Evolutionary conservation across 92 coral and sea anemone species (phyloP), one percentile per base, ranked within the genome.

Genomic region (Phenganax marumi): DNA sequence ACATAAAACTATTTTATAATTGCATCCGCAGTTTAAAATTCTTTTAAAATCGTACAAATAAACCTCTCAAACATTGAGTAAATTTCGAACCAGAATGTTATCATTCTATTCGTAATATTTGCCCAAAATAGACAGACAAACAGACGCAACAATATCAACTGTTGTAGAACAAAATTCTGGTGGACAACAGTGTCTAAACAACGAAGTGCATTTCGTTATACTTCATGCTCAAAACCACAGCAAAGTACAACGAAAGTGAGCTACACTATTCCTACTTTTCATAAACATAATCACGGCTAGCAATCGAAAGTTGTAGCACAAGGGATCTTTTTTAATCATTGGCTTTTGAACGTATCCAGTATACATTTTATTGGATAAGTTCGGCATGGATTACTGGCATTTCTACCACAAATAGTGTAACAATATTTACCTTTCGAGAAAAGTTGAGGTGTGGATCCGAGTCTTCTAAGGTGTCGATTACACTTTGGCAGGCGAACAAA

Each of bases 281-380:
- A 23, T 66, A 2, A 25, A 25, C 50, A 10, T 33, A 7, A 33
- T 8, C 43, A 17, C 16, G 14, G 72, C 11, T 33, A 11, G 26
- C 23, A 3, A 14, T 66, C 68, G 7, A 21, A 7, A 24, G 12
- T 66, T 25, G 43, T 25, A 62, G 3, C 25, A 62, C 49, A 8
- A 66, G 26, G 26, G 6, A 49, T 49, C 49, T 22, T 66, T 6
- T 66, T 6, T 66, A 24, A 24, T 25, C 49, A 25, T 66, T 17
- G 72, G 72, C 50, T 25, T 66, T 66, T 66, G 49, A 25, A 7
- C 17, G 24, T 62, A 21, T 66, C 50, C 72, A 66, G 24, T 66
- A 66, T 66, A 66, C 12, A 21, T 66, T 23, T 3, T 22, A 66
- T 66, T 6, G n/a, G 26, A 66, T 58, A 33, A 66, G 50, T 66